phyloP scores from a whole-genome alignment of 2,888 invertebrate genomes.

The Creontiades dilutus region DNA sequence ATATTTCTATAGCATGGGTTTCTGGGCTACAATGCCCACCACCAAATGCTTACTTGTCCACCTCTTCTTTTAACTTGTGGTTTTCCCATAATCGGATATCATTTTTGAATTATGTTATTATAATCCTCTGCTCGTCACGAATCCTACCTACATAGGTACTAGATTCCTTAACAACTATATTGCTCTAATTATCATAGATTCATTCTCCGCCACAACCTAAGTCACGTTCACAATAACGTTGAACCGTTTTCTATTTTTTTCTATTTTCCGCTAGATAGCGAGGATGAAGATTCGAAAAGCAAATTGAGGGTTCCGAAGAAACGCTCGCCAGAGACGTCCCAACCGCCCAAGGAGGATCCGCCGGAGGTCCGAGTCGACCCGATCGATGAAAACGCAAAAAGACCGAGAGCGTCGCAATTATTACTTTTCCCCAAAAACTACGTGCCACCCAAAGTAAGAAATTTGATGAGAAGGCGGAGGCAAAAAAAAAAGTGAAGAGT shows the following conservation, averaged over 20 bases:
- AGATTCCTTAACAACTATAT: no score
- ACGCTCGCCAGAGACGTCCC: not conserved
- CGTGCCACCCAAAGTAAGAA: constrained; percentile 4
- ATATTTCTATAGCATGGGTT: no score
- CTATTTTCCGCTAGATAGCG: not conserved
- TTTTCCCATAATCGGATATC: no score
- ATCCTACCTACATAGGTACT: no score
- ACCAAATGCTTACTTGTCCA: no score
- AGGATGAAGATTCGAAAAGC: not conserved
- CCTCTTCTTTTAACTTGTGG: no score
- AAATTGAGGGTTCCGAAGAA: not conserved
- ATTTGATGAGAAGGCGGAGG: not conserved
- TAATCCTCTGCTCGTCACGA: no score
- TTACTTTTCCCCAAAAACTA: constrained; percentile 10
- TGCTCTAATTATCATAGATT: no score
- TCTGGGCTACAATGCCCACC: no score
- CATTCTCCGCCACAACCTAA: no score
- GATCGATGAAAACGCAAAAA: not conserved
- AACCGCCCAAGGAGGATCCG: not conserved
- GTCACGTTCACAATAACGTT: no score
- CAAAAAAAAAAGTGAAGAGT: not conserved
- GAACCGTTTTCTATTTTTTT: not conserved
- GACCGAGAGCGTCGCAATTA: constrained; percentile 1
- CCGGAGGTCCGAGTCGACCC: not conserved
- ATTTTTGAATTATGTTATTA: no score